Evolutionary conservation across 30 jellyfish, hydroid and myxozoan genomes (phyloP), one percentile per base, ranked within the genome.

Genomic region (Aurelia sp.): DNA sequence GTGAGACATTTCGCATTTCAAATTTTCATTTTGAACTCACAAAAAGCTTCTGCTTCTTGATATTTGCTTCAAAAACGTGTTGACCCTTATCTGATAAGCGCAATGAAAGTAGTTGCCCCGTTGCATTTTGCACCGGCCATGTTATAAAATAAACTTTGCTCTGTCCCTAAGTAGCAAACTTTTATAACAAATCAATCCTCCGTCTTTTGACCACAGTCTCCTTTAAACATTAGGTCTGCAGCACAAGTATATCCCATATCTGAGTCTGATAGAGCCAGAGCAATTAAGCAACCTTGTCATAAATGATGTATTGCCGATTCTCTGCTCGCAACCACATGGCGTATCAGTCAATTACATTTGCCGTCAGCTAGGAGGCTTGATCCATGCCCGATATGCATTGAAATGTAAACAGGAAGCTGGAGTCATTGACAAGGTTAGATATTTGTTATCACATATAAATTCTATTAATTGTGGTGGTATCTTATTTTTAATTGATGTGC

Each of bases 241-340:
- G 23, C 67, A 76, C 82, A 73, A 55, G 33, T 74, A 65, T 55
- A 44, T 74, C 12, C 97, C 97, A 7, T 88, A 88, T 72, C 41
- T 88, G 68, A 72, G 78, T 37, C 87, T 93, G 66, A 67, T 93
- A 3, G 87, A 95, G 16, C 94, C 98, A 17, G 85, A 88, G 31
- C 92, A 76, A 70, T 78, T 87, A 16, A 89, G 97, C 23, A 97
- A 88, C 22, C 75, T 93, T 22, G 88, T 93, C 16, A 63, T 93
- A 66, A 90, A 88, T 12, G 94, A 87, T 21, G 62, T 84, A 8
- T 57, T 93, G 59, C 98, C 98, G 9, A 64, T 84, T 10, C 88
- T 93, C 2, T 78, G 96, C 67, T 60, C 90, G n/a, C 98, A 93
- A 61, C 93, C 97, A 2, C 90, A 82, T 21, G 98, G 98, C n/a